Percentiles rank a stretch among this genome's conserved stretches.
phyloP scores from a whole-genome alignment of 2,113 vertebrate genomes.

The Trochalopteron elliotii region DNA sequence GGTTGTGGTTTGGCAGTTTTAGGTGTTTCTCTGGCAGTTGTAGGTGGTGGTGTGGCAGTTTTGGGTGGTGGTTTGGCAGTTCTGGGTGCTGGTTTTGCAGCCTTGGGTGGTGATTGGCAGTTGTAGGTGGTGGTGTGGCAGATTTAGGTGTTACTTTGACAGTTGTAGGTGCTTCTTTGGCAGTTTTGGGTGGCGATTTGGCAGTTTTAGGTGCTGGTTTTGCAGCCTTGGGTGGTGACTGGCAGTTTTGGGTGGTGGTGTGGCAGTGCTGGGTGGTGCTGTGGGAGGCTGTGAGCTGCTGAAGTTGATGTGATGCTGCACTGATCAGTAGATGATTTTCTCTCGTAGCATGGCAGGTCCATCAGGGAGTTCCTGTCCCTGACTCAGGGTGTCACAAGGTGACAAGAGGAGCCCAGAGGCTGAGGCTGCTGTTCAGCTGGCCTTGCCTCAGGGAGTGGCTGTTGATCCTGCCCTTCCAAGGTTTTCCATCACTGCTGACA shows the following conservation, averaged over 20 bases:
- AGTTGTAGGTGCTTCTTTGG: background rate
- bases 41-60: background rate
- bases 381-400: background rate
- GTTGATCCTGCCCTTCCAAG: background rate
- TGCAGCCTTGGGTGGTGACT: rapidly evolving
- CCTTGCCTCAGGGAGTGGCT: background rate
- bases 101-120: background rate
- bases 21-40: too few species aligned
- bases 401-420: background rate
- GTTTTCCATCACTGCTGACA: background rate
- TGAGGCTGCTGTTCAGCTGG: background rate
- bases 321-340: background rate
- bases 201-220: background rate
- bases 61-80: too few species aligned
- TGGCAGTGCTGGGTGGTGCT: background rate
- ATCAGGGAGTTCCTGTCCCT: background rate
- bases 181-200: rapidly evolving
- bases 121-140: background rate
- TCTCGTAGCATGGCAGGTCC: rapidly evolving
- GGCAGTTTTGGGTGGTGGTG: rapidly evolving
- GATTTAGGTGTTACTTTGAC: too few species aligned
- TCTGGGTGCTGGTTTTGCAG: background rate
- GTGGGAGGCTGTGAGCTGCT: too few species aligned
- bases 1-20: rapidly evolving
- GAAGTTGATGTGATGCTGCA: background rate